Evolutionary conservation across 2,797 vertebrate species (phyloP), one percentile per base, ranked within the genome.

Genomic region (Astyanax mexicanus): DNA sequence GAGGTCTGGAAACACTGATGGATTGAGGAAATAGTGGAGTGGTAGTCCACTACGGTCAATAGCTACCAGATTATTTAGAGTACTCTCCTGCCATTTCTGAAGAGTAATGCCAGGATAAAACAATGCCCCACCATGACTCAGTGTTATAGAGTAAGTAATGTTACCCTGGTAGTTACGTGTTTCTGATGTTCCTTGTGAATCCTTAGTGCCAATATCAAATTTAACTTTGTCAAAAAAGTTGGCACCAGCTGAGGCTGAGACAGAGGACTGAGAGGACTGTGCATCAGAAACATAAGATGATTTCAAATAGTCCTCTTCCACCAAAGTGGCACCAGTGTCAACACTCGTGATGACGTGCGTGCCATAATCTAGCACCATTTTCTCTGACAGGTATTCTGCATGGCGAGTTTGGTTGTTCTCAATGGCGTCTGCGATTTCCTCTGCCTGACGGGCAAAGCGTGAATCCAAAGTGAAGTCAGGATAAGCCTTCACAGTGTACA

Each of bases 61-160:
- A 29, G 94, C 94, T 68, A 98, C 95, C 77, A 97, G 89, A 85
- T 96, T 95, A 88, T 97, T 96, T 42, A 57, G 72, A 35, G 90
- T 95, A 35, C 85, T 90, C 79, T 96, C 92, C 83, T 98, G 96
- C 96, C 96, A 98, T 49, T 86, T 89, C 90, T 96, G 91, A 72
- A 98, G 88, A 65, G 94, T 96, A 85, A 98, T 96, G 6, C 96
- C 96, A 0, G 96, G 95, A 75, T 95, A 96, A 70, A 96, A 97
- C 0, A 94, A 91, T 9, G 40, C 37, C 1, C 95, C 94, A 0
- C 96, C 97, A 0, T 96, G 82, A 83, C 96, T 96, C 76, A 94
- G 90, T 1, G 91, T 91, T 23, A 95, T 84, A 1, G 95, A 97
- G 83, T 91, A 94, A 65, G 90, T 91, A 72, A 94, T 91, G 69